A percentile compares a stretch with the other conserved stretches of the same genome.
These are phyloP conservation scores for Calephelis perditalis DNA, from an alignment of 2,888 invertebrate species.

Conservation along the genomic window DNA sequence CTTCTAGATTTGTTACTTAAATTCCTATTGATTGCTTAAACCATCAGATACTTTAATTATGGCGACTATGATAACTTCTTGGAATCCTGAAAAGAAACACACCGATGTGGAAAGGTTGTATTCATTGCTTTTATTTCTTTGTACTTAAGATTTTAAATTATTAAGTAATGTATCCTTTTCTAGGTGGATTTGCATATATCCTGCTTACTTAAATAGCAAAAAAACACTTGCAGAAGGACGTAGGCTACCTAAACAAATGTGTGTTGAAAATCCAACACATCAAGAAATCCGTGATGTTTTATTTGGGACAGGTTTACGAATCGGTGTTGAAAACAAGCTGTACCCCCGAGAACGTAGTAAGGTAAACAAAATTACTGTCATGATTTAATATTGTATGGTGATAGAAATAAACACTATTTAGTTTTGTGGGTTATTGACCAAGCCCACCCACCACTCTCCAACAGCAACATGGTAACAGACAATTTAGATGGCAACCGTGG, in stretches of 20 bases:
- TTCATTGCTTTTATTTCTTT: not conserved
- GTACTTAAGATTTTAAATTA: slow-evolving; percentile 21
- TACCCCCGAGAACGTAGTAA: slow-evolving; percentile 95
- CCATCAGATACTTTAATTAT: slow-evolving; percentile 37
- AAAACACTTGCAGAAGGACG: slow-evolving; percentile 94
- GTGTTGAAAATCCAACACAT: slow-evolving; percentile 96
- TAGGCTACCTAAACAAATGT: slow-evolving; percentile 87
- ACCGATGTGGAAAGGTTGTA: slow-evolving; percentile 79
- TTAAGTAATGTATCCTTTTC: slow-evolving; percentile 23
- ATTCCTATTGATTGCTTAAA: no score
- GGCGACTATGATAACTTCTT: slow-evolving; percentile 77
- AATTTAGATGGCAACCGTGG: no score
- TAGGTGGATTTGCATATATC: slow-evolving; percentile 98
- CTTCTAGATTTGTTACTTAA: no score
- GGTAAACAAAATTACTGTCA: slow-evolving; percentile 40
- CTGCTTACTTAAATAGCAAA: slow-evolving; percentile 96
- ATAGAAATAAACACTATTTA: no score
- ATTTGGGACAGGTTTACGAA: slow-evolving; percentile 87
- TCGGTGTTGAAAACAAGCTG: slow-evolving; percentile 95
- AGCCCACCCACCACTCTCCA: no score
- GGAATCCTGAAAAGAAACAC: slow-evolving; percentile 87
- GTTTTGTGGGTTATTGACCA: no score
- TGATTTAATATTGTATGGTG: not conserved
- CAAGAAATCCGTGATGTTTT: slow-evolving; percentile 97
- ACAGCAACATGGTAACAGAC: no score